Base-by-base conservation (phyloP, 2,797 vertebrate species). In the Spinibarbus caldwelli region DNA sequence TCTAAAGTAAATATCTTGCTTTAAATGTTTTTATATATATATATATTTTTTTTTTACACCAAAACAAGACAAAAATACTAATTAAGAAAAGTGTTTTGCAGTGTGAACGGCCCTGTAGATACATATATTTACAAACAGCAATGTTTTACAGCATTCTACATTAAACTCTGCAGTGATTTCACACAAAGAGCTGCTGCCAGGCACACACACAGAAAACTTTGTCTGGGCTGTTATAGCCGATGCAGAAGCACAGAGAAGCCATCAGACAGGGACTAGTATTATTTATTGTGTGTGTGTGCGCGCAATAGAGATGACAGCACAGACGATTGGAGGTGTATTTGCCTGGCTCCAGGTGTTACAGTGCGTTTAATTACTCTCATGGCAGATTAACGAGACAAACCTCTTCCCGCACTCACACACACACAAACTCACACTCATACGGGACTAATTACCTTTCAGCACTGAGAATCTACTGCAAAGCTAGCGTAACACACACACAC, bases 311-410 rank as follows among this genome's bases (percentile, higher is more conserved):
- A 92, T 87, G 90, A 86, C 88, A 86, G 89, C 87, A 89, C 78
- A 68, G 73, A 84, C 47, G 47, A 90, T 62, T 85, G 86, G 77
- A 84, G 87, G 88, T 88, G 89, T 81, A 72, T 87, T 87, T 85
- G 87, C 87, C 79, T 79, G 82, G 80, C 92, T 94, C 92, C 94
- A 95, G 93, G 93, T 95, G 94, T 94, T 93, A 87, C 89, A 84
- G 91, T 90, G 89, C 83, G 43, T 95, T 94, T 95, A 94, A 95
- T 95, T 93, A 94, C 91, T 94, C 92, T 94, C 92, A 93, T 93
- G 90, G 90, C 91, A 94, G 93, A 93, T 93, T 94, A 94, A 93
- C 87, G 91, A 91, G 91, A 93, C 81, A 91, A 92, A 88, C 84
- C 38, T 57, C 71, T 41, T 86, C 82, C 62, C 41, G 31, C 71